Conservation (phyloP, 2,888 invertebrate species). For the Lasioglossum zephyrum region DNA sequence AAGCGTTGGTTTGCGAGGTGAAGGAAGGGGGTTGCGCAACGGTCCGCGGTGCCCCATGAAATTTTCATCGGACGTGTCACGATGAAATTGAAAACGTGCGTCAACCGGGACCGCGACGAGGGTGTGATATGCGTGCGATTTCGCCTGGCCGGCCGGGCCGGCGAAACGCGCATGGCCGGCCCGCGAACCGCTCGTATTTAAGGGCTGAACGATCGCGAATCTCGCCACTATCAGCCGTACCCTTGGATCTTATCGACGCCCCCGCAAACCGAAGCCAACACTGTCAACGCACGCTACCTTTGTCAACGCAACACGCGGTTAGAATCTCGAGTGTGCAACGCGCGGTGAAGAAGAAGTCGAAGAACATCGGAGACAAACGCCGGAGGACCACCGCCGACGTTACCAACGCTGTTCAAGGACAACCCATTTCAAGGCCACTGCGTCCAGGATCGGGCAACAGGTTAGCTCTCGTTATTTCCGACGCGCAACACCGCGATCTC, state of each 20-base stretch:
- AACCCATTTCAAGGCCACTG: background rate
- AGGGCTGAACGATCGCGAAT: constrained; percentile 78
- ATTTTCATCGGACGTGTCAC: constrained; percentile 55
- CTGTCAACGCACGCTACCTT: background rate
- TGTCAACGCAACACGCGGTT: background rate
- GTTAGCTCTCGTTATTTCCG: constrained; percentile 14
- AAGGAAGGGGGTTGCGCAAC: constrained; percentile 37
- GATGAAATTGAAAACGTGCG: constrained; percentile 69
- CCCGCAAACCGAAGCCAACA: background rate
- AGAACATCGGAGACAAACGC: background rate
- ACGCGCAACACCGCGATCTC: background rate
- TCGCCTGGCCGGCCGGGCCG: constrained; percentile 66
- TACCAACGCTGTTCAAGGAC: background rate
- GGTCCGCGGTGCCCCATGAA: constrained; percentile 40
- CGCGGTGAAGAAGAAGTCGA: background rate
- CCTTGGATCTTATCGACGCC: constrained; percentile 36
- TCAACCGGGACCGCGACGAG: constrained; percentile 39
- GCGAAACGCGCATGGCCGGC: constrained; percentile 80
- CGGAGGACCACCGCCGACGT: background rate
- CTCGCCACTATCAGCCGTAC: constrained; percentile 77
- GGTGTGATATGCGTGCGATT: constrained; percentile 57
- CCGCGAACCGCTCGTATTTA: constrained; percentile 77
- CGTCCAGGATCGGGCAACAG: constrained; percentile 38
- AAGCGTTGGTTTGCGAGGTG: background rate
- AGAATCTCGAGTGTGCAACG: background rate